Evolutionary conservation across 2,113 vertebrate genomes (phyloP).

Genomic region (Sander lucioperca): DNA sequence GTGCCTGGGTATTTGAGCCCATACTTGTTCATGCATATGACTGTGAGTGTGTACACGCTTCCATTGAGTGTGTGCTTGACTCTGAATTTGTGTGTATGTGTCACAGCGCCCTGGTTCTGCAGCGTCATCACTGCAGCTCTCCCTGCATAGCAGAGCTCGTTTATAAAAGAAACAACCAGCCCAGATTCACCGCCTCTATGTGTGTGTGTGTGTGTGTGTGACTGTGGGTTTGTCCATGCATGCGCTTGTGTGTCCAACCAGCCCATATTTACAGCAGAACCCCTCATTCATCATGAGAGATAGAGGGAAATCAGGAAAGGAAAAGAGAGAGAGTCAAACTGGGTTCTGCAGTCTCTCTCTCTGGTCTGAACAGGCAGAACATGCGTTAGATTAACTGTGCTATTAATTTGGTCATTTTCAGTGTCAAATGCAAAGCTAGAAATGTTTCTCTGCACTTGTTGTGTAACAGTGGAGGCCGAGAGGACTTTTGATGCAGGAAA

Average conservation of each 20-base stretch:
- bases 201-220: slow-evolving; percentile 1
- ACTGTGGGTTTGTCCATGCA: slow-evolving; percentile 14
- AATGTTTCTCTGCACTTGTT: slow-evolving; percentile 7
- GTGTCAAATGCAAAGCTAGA: not conserved
- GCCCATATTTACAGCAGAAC: slow-evolving; percentile 67
- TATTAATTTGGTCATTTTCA: slow-evolving; percentile 33
- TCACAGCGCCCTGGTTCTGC: slow-evolving; percentile 53
- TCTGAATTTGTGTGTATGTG: slow-evolving; percentile 12
- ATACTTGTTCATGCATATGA: not conserved
- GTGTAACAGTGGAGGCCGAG: not conserved
- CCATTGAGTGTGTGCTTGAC: not conserved
- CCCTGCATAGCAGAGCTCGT: slow-evolving; percentile 71
- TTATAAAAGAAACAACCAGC: slow-evolving; percentile 72
- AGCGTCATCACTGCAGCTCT: slow-evolving; percentile 69
- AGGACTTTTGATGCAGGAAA: not conserved
- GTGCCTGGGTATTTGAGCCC: not conserved
- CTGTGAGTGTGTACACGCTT: not conserved
- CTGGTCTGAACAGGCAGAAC: slow-evolving; percentile 12
- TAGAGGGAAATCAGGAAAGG: slow-evolving; percentile 31
- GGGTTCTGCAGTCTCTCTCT: slow-evolving; percentile 21
- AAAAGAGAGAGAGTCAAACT: not conserved
- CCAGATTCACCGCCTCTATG: slow-evolving; percentile 57
- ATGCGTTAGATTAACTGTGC: slow-evolving; percentile 24
- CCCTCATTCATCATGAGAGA: slow-evolving; percentile 67
- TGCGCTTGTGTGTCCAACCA: slow-evolving; percentile 44